phyloP scores from a whole-genome alignment of 2,888 invertebrate species.

The Phanerotoma sp. region DNA sequence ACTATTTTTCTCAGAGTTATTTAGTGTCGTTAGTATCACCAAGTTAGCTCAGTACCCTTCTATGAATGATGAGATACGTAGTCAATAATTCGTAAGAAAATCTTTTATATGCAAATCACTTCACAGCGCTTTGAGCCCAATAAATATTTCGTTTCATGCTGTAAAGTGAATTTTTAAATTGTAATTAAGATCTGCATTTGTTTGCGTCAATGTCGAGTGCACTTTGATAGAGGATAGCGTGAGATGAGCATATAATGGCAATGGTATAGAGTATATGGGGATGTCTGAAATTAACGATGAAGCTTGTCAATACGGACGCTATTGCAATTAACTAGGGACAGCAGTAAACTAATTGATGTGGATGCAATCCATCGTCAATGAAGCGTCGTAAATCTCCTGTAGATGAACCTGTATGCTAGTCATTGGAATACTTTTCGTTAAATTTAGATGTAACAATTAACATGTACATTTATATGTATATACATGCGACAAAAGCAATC shows the following conservation, averaged over 20 bases:
- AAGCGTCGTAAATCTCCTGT: slow-evolving; percentile 19
- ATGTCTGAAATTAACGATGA: slow-evolving; percentile 10
- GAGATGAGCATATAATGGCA: neutral
- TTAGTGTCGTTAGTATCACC: too few relatives aligned
- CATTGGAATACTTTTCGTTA: neutral
- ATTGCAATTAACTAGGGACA: slow-evolving; percentile 11
- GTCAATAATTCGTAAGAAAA: too few relatives aligned
- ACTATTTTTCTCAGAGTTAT: too few relatives aligned
- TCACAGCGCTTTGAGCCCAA: too few relatives aligned
- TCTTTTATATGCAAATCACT: too few relatives aligned
- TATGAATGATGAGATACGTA: too few relatives aligned
- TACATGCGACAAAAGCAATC: too few relatives aligned
- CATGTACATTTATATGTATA: neutral
- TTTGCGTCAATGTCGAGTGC: too few relatives aligned
- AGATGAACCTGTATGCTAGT: slow-evolving; percentile 13
- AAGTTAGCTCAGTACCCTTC: too few relatives aligned
- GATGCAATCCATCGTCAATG: slow-evolving; percentile 8
- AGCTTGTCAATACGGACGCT: slow-evolving; percentile 11
- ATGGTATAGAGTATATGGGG: neutral
- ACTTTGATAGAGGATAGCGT: neutral
- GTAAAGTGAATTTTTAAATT: too few relatives aligned
- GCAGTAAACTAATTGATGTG: slow-evolving; percentile 7
- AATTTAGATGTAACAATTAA: neutral
- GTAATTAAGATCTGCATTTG: too few relatives aligned
- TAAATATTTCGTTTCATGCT: too few relatives aligned